Conservation (phyloP, 2,113 vertebrate species). For the Chaenocephalus aceratus region DNA sequence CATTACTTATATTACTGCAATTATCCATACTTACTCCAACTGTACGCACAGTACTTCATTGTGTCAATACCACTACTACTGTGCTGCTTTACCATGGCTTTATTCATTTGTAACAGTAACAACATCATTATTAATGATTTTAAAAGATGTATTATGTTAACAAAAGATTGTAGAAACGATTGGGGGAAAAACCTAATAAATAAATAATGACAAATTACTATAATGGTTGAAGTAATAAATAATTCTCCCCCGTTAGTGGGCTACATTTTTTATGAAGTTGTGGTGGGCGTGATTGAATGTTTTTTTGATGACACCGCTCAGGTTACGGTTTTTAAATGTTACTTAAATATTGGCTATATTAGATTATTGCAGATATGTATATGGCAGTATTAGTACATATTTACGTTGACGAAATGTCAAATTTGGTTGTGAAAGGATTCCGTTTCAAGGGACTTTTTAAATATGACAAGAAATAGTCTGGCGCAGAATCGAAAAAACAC, state of each 20-base stretch:
- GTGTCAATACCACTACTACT: too few species aligned
- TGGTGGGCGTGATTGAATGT: neutral
- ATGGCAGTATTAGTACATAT: too few species aligned
- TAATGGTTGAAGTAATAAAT: slow-evolving; percentile 30
- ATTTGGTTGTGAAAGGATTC: neutral
- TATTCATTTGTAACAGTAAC: neutral
- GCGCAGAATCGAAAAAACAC: neutral
- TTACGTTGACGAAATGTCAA: neutral
- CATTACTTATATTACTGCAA: neutral
- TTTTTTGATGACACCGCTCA: neutral
- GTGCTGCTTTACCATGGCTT: too few species aligned
- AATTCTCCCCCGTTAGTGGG: slow-evolving; percentile 23
- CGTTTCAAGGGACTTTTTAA: neutral
- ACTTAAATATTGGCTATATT: neutral
- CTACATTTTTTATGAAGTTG: slow-evolving; percentile 44
- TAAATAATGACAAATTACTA: slow-evolving; percentile 37
- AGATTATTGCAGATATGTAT: neutral
- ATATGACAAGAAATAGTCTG: neutral
- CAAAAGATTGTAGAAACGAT: neutral
- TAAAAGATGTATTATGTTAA: too few species aligned
- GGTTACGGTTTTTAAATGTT: neutral
- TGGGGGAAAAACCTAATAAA: neutral
- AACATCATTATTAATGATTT: neutral
- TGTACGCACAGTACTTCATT: neutral
- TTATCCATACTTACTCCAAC: neutral